These are phyloP conservation scores for Gorsachius goisagi DNA, from an alignment of 2,113 vertebrate genomes.

Conservation along the genomic window DNA sequence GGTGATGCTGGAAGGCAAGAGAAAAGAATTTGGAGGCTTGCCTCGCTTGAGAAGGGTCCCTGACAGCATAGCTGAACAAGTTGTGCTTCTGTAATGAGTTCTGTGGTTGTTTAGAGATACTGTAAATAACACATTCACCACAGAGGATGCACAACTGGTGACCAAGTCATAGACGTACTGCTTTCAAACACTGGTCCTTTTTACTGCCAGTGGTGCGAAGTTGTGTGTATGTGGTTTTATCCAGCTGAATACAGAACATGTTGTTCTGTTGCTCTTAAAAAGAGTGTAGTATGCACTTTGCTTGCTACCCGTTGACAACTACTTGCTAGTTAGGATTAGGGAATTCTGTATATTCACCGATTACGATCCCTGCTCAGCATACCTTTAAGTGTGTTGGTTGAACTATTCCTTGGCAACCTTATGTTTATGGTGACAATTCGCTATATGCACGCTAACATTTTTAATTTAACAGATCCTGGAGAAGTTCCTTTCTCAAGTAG, in stretches of 20 bases:
- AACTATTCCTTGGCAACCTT: neutral
- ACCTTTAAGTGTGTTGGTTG: neutral
- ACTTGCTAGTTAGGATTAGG: neutral
- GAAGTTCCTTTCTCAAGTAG: neutral
- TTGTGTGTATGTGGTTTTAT: neutral
- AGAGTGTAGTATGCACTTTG: neutral
- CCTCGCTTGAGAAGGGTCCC: neutral
- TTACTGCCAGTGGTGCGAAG: neutral
- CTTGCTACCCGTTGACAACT: neutral
- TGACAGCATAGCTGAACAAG: constrained; percentile 1
- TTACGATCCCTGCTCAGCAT: neutral
- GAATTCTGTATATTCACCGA: neutral
- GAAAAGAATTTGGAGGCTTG: constrained; percentile 7
- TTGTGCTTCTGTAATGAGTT: constrained; percentile 10
- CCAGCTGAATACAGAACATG: neutral
- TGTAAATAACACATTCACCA: constrained; percentile 6
- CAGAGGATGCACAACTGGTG: constrained; percentile 6
- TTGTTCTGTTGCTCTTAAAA: neutral
- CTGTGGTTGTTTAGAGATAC: neutral
- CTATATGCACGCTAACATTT: neutral
- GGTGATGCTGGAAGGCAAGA: neutral
- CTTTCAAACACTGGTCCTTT: constrained; percentile 4
- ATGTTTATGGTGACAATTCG: neutral
- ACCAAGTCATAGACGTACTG: neutral
- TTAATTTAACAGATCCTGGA: neutral